A percentile compares a stretch with the other conserved stretches of the same genome.
These are phyloP conservation scores for Halictus ligatus DNA, from an alignment of 2,888 invertebrate genomes.

Conservation along the genomic window DNA sequence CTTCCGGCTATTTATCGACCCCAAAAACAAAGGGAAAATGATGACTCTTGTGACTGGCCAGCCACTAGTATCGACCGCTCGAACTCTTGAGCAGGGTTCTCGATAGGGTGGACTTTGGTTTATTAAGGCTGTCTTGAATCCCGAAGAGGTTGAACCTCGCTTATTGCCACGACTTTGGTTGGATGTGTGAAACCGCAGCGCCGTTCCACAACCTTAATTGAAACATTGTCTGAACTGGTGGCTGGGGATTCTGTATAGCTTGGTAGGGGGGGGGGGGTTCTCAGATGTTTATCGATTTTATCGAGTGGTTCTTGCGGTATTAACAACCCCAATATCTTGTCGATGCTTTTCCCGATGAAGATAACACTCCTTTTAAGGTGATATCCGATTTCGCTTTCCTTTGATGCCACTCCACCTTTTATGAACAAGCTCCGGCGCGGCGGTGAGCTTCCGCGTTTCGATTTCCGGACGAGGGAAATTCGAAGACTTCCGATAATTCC, in stretches of 20 bases:
- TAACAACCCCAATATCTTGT: not conserved
- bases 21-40: conserved; percentile 11
- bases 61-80: conserved; percentile 51
- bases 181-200: conserved; percentile 50
- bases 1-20: conserved; percentile 33
- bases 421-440: not conserved
- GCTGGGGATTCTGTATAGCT: conserved; percentile 15
- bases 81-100: conserved; percentile 50
- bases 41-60: conserved; percentile 39
- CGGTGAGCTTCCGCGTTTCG: not conserved
- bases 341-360: not conserved
- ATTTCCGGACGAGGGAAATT: not conserved
- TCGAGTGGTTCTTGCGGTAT: not conserved
- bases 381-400: conserved; percentile 1
- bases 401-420: not conserved
- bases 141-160: conserved; percentile 58
- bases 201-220: conserved; percentile 48
- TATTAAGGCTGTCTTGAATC: conserved; percentile 62
- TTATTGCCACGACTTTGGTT: conserved; percentile 53
- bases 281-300: conserved; percentile 20
- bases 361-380: not conserved
- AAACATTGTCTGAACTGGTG: conserved; percentile 40
- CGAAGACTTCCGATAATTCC: not conserved
- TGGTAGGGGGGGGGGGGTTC: not conserved
- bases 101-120: conserved; percentile 61